Evolutionary conservation across 2,113 vertebrate genomes (phyloP), one percentile per base, ranked within the genome.

Genomic region (Eupsittula cactorum): DNA sequence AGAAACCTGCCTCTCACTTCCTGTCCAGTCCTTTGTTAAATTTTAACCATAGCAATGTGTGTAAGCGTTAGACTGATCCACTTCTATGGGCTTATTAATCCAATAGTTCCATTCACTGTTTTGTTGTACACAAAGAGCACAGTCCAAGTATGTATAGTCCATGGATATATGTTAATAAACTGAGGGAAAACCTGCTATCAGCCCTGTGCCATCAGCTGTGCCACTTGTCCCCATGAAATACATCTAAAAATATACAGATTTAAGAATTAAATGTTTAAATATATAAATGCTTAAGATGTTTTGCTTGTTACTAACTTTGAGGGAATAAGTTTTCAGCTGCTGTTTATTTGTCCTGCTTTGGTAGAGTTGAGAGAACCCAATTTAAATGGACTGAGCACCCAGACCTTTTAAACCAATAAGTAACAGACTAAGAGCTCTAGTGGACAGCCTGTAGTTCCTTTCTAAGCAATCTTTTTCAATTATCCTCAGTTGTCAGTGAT

Each of bases 81-180:
- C 29, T 39, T 7, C 69, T 15, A 12, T 6, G 2, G 7, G n/a
- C 9, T 53, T 37, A 90, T 63, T 25, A 49, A 52, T 47, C 49
- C 28, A 11, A 4, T 5, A 39, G 4, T 50, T 84, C 42, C 17
- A 0, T 11, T 33, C 4, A 0, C 31, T 2, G 3, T 33, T 37
- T 7, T 27, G 27, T 11, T 17, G 31, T 33, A 25, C 9, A 8
- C 52, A 59, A 25, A 60, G 86, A 83, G 11, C 85, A 68, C 1
- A 92, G 91, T 85, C 87, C 73, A 62, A 57, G 19, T 50, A 39
- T 68, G 74, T 18, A 23, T 2, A 62, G 63, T 50, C 62, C 60
- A 23, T 52, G 46, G 74, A 7, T 41, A 7, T 20, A 35, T 53
- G 80, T 57, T 23, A 80, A 46, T 29, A 55, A 84, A 60, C 25